Percentiles rank a stretch among this genome's conserved stretches.
phyloP scores from a whole-genome alignment of 2,113 vertebrate species.

The Melierax canorus region DNA sequence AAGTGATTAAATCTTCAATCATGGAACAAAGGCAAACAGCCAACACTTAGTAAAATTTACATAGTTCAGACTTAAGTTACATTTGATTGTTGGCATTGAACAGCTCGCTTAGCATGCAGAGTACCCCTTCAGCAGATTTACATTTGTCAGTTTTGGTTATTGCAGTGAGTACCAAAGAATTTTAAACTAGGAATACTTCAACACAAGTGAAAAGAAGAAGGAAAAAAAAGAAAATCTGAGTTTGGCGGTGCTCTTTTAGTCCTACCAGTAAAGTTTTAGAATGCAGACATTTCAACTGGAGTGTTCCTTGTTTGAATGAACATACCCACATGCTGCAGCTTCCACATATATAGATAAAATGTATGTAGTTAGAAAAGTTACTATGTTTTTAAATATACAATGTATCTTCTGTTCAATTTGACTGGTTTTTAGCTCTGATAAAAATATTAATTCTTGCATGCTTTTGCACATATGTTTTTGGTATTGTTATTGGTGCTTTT shows the following conservation, averaged over 20 bases:
- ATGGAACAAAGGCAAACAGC: not conserved
- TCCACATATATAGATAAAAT: not conserved
- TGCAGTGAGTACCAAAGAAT: not conserved
- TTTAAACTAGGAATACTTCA: not conserved
- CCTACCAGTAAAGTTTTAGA: not conserved
- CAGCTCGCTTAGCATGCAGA: not conserved
- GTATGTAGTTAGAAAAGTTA: not conserved
- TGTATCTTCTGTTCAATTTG: not conserved
- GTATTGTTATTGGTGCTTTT: not conserved
- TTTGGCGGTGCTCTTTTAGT: not conserved
- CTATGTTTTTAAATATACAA: not conserved
- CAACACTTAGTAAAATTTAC: not conserved
- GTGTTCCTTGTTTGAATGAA: not conserved
- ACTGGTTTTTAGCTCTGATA: not conserved
- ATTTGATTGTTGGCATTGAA: not conserved
- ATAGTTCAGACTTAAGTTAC: not conserved
- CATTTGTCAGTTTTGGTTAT: not conserved
- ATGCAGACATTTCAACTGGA: not conserved
- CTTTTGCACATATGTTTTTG: not conserved
- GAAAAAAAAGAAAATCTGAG: not conserved
- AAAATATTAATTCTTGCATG: not conserved
- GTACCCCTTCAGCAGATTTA: not conserved
- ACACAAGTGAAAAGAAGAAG: not conserved
- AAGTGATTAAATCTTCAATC: conserved; percentile 21
- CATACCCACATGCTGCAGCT: not conserved